phyloP scores from a whole-genome alignment of 2,797 vertebrate genomes.

The Lagorchestes hirsutus region DNA sequence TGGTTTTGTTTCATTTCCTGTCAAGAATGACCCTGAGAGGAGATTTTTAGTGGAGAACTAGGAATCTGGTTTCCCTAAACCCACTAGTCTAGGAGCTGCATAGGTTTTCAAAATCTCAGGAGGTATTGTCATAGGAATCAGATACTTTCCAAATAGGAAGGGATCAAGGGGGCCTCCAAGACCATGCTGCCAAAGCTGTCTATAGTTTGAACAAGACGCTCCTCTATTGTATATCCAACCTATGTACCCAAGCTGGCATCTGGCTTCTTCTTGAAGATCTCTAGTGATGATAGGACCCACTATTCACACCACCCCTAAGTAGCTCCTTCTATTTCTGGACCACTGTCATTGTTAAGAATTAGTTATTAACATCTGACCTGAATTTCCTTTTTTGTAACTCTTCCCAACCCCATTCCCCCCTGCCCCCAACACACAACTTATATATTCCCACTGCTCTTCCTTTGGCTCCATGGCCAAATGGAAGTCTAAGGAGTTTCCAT shows the following conservation, averaged over 20 bases:
- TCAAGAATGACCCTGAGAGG: constrained; percentile 27
- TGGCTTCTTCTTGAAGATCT: background rate
- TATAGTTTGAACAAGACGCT: background rate
- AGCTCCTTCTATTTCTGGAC: background rate
- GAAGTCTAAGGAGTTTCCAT: background rate
- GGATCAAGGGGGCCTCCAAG: background rate
- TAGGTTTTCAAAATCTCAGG: background rate
- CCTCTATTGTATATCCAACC: background rate
- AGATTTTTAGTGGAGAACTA: background rate
- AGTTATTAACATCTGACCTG: background rate
- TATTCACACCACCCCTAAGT: too few species aligned
- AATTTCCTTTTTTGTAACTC: background rate
- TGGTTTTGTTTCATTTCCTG: constrained; percentile 62
- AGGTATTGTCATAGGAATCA: background rate
- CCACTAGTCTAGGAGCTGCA: background rate
- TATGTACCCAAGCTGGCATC: background rate
- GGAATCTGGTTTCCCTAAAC: background rate
- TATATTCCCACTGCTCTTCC: background rate
- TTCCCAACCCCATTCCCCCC: too few species aligned
- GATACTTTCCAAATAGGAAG: background rate
- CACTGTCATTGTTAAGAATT: background rate
- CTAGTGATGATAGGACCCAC: background rate
- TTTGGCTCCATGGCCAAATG: background rate
- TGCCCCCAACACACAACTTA: background rate
- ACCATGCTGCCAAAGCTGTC: background rate